Base-by-base conservation (phyloP, 2,888 invertebrate genomes). In the Drosophila ezoana region DNA sequence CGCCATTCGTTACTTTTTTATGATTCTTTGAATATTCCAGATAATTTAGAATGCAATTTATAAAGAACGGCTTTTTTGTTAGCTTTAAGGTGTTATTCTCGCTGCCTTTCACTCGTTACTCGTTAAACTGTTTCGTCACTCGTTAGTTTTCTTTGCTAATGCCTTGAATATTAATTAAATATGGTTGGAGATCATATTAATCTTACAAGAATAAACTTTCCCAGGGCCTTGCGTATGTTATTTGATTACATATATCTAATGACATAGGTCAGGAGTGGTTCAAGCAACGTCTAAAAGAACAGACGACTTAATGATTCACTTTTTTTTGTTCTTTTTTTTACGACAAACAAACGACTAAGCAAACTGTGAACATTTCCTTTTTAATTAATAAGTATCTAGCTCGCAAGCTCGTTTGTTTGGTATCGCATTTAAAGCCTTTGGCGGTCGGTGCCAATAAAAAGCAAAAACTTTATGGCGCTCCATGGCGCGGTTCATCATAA, bases 321-420 rank as follows among this genome's bases (percentile, higher is more conserved):
- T 43, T 56, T 54, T 16, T 20, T 43, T 43, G 57, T 51, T 20
- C 14, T 13, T 53, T 54, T 16, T 37, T 53, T 54, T 16, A 60
- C 14, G 41, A 43, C 43, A 28, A 10, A n/a, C 9, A n/a, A n/a
- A 14, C 18, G 16, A 13, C 23, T n/a, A 23, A 38, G 16, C 38
- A 49, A 53, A 57, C 53, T 54, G 45, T 33, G 43, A 65, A 37
- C 62, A 69, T 67, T 81, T 86, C 83, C 83, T 80, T 86, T 28
- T 83, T 80, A 79, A 76, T 86, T 76, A 86, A 68, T 69, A 62
- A 58, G 48, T 59, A 56, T 49, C 44, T 54, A 20, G 32, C 45
- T 37, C 41, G 45, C 41, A 51, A 37, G 51, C 14, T 49, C 37
- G 38, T 23, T 59, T 33, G 47, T 58, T 41, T 51, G 52, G 56